Base-by-base conservation (phyloP, 2,888 invertebrate genomes). In the Ophonus ardosiacus region DNA sequence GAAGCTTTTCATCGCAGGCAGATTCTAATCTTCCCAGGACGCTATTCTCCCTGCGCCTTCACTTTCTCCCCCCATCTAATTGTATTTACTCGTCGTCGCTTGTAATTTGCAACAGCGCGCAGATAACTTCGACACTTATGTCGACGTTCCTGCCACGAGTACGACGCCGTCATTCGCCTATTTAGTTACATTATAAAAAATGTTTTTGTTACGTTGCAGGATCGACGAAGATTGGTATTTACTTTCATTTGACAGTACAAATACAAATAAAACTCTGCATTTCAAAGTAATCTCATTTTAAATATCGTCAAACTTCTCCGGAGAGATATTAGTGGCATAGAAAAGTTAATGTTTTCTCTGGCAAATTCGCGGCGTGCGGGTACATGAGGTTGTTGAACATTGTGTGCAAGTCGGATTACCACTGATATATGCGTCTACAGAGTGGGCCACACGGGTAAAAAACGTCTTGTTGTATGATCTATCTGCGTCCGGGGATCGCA, bases 391-490 rank as follows among this genome's bases (percentile, higher is more conserved):
- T 24, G 56, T 56, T 17, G 51, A 56, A 18, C 82, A 61, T 56
- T 82, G 76, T 83, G 83, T 83, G 76, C 83, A 83, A 38, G 74
- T 43, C 17, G 83, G 83, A 76, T 83, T 83, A 81, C 56, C 56
- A 21, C 31, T 83, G 83, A 83, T 76, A 83, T 83, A 83, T 83
- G 83, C 83, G 76, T 21, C 76, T 83, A 63, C 74, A 61, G 76
- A 83, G 74, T 83, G 76, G 76, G 43, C 82, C 74, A 74, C 71
- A 43, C 43, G 83, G 24, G 83, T 61, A 83, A 83, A 83, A 83
- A 83, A 83, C 76, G 63, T 83, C 83, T 83, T 56, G 74, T 21
- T 40, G 74, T 31, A 83, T 83, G 83, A 83, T 83, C 81, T 83
- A 83, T 83, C 40, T 76, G 83, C 40, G 76, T 61, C 76, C 74